A percentile compares a stretch with the other conserved stretches of the same genome.
These are phyloP conservation scores for Falco naumanni DNA, from an alignment of 2,797 vertebrate genomes.

Conservation along the genomic window DNA sequence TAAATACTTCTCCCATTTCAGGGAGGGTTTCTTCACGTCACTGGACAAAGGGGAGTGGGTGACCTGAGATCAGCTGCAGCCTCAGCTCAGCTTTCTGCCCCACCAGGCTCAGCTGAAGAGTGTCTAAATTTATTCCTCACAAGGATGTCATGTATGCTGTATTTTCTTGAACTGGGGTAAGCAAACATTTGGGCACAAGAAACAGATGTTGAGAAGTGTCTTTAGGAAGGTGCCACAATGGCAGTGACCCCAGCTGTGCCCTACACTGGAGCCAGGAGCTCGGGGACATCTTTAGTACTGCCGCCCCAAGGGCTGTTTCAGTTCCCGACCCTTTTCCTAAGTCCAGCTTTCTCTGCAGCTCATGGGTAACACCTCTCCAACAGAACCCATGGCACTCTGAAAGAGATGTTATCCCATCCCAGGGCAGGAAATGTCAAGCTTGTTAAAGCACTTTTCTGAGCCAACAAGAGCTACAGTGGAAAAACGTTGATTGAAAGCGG, in stretches of 20 bases:
- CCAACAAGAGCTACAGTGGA: constrained; percentile 17
- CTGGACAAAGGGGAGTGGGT: neutral
- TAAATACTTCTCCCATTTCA: neutral
- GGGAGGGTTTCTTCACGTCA: neutral
- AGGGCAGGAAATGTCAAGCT: constrained; percentile 18
- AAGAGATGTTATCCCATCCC: neutral
- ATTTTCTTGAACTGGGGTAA: neutral
- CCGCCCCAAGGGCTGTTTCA: neutral
- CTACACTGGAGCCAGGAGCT: neutral
- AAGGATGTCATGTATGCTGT: neutral
- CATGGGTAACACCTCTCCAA: neutral
- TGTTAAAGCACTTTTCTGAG: constrained; percentile 17
- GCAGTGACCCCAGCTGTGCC: neutral
- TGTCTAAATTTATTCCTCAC: neutral
- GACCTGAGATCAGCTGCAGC: neutral
- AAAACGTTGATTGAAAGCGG: constrained; percentile 45
- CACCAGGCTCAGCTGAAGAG: neutral
- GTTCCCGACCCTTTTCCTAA: neutral
- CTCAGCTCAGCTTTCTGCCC: neutral
- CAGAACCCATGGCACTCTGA: neutral
- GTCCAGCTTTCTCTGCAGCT: neutral
- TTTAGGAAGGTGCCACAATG: neutral
- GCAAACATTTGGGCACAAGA: neutral
- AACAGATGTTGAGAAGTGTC: neutral
- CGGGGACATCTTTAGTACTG: neutral